Evolutionary conservation across 2,888 invertebrate species (phyloP).

Genomic region (Euproctis similis): DNA sequence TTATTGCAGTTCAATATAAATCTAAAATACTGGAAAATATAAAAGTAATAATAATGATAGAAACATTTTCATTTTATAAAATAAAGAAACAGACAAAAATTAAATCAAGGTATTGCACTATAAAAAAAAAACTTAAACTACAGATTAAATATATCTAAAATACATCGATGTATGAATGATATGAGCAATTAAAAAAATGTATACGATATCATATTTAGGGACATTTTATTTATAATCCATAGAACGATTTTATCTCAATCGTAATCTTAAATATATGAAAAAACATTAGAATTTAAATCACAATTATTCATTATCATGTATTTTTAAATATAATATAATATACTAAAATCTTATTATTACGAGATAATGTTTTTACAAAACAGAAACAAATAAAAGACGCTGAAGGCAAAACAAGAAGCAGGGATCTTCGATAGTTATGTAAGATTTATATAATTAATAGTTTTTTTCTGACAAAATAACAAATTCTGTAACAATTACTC

Average conservation of each 20-base stretch:
- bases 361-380: conserved; percentile 20
- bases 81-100: conserved; percentile 8
- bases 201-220: conserved; percentile 5
- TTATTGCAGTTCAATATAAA: too few species aligned
- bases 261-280: too few species aligned
- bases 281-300: conserved; percentile 44
- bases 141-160: conserved; percentile 25
- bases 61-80: conserved; percentile 14
- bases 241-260: too few species aligned
- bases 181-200: conserved; percentile 45
- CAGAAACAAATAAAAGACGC: conserved; percentile 14
- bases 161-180: conserved; percentile 58
- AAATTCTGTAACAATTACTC: too few species aligned
- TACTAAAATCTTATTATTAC: conserved; percentile 18
- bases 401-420: too few species aligned
- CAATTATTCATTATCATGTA: conserved; percentile 39
- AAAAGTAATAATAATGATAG: conserved; percentile 18
- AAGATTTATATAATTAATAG: too few species aligned
- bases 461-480: too few species aligned
- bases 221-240: conserved; percentile 10
- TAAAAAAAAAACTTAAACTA: conserved; percentile 24
- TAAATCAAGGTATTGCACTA: conserved; percentile 35
- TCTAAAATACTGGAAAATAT: conserved; percentile 4
- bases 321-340: conserved; percentile 18
- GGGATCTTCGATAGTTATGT: too few species aligned